Evolutionary conservation across 2,888 invertebrate species (phyloP), one percentile per base, ranked within the genome.

Genomic region (Neuroscelio doddi): DNA sequence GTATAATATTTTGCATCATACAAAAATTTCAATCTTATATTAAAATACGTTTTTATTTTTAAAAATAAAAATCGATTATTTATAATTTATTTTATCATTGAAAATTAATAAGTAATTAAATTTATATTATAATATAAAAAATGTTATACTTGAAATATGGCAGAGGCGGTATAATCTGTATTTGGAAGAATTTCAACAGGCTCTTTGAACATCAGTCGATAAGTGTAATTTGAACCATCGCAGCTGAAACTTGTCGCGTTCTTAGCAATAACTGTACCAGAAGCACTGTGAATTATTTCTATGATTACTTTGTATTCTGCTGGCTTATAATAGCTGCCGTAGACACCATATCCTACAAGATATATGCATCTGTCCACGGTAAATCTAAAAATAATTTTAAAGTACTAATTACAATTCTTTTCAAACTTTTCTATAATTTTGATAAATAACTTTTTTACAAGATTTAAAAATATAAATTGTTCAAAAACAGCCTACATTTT

Each of bases 331-430:
- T 93, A 92, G 24, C 93, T 93, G 24, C 94, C 94, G 82, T 93
- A 94, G 65, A 95, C 85, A 56, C 94, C 94, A 83, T 94, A 93
- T 1, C 94, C 95, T 59, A 93, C 92, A 14, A 95, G 89, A 84
- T 92, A 94, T 72, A 95, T 93, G 59, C 91, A 87, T 73, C 91
- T 88, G 80, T 94, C 93, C 0, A 93, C 93, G 24, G 90, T 90
- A 80, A 95, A 94, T 75, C 93, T 90, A 75, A 10, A 84, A 79
- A 59, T 3, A 42, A 36, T 4, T 30, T 9, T 15, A 38, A 8
- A 17, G 14, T 8, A 4, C 2, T 32, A 10, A 32, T 12, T 38
- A 17, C 5, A 16, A 16, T n/a, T n/a, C n/a, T n/a, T n/a, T n/a
- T n/a, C n/a, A n/a, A n/a, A n/a, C n/a, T n/a, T n/a, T n/a, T n/a